phyloP scores from a whole-genome alignment of 2,113 vertebrate genomes.

The Speoplatyrhinus poulsoni region DNA sequence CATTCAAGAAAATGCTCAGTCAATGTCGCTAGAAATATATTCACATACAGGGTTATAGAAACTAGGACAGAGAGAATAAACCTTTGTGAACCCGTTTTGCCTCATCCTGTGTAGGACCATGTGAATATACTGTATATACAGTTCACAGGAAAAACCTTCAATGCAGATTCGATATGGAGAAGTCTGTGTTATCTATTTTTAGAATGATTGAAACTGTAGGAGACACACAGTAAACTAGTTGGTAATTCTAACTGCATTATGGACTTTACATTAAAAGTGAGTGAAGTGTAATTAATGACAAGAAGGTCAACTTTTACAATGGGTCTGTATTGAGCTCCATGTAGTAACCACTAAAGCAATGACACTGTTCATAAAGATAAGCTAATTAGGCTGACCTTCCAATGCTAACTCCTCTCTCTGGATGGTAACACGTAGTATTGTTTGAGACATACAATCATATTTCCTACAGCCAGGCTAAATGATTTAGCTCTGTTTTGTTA shows the following conservation, averaged over 20 bases:
- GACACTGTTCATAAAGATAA: not conserved
- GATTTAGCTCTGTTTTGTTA: not conserved
- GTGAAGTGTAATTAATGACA: not conserved
- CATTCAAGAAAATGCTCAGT: constrained; percentile 51
- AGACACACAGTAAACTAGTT: not conserved
- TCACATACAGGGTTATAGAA: constrained; percentile 39
- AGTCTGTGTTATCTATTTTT: not conserved
- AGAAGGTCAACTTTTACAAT: not conserved
- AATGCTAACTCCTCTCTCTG: not conserved
- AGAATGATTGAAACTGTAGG: not conserved
- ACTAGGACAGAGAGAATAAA: constrained; percentile 35
- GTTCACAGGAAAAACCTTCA: not conserved
- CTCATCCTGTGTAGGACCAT: not conserved
- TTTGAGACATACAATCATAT: not conserved
- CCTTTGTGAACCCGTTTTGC: not conserved
- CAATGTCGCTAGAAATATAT: constrained; percentile 51
- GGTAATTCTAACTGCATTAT: not conserved
- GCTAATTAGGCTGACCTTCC: not conserved
- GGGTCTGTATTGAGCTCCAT: not conserved
- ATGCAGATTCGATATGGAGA: not conserved
- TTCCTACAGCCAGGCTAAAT: not conserved
- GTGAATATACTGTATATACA: not conserved
- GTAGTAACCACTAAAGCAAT: not conserved
- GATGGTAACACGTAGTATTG: not conserved
- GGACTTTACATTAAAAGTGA: not conserved